Percentiles rank a stretch among this genome's conserved stretches.
phyloP scores from a whole-genome alignment of 2,113 vertebrate species.

The Elephantulus edwardii region DNA sequence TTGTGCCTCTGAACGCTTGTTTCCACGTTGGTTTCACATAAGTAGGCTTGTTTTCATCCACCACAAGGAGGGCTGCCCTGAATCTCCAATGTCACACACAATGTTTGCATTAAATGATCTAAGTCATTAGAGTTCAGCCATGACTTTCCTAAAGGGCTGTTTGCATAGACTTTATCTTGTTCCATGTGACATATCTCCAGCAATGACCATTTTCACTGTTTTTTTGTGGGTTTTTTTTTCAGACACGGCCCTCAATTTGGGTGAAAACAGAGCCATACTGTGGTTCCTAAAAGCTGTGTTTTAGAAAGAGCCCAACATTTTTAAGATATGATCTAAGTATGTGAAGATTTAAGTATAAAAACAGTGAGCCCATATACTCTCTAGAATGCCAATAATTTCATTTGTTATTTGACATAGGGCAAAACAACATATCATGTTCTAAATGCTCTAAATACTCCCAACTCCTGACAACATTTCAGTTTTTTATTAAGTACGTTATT shows the following conservation, averaged over 20 bases:
- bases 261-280: slow-evolving; percentile 39
- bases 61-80: not conserved
- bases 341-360: slow-evolving; percentile 50
- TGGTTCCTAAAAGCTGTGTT: slow-evolving; percentile 19
- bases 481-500: slow-evolving; percentile 58
- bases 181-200: slow-evolving; percentile 50
- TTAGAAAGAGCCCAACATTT: slow-evolving; percentile 52
- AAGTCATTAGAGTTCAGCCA: slow-evolving; percentile 73
- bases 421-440: slow-evolving; percentile 46
- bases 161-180: slow-evolving; percentile 73
- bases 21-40: slow-evolving; percentile 25
- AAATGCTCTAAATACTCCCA: not conserved
- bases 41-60: slow-evolving; percentile 41
- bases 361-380: slow-evolving; percentile 50
- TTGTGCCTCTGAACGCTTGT: slow-evolving; percentile 40
- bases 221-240: no score
- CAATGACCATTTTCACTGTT: slow-evolving; percentile 47
- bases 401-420: slow-evolving; percentile 66
- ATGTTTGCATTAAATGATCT: slow-evolving; percentile 75
- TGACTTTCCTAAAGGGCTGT: slow-evolving; percentile 68
- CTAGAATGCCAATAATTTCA: slow-evolving; percentile 29
- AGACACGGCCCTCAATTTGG: slow-evolving; percentile 44
- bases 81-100: slow-evolving; percentile 54
- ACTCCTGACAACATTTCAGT: slow-evolving; percentile 1
- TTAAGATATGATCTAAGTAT: slow-evolving; percentile 53